Percentiles rank a stretch among this genome's conserved stretches.
Evolutionary conservation across 2,113 vertebrate species (phyloP).

Genomic region (Phaethon lepturus): DNA sequence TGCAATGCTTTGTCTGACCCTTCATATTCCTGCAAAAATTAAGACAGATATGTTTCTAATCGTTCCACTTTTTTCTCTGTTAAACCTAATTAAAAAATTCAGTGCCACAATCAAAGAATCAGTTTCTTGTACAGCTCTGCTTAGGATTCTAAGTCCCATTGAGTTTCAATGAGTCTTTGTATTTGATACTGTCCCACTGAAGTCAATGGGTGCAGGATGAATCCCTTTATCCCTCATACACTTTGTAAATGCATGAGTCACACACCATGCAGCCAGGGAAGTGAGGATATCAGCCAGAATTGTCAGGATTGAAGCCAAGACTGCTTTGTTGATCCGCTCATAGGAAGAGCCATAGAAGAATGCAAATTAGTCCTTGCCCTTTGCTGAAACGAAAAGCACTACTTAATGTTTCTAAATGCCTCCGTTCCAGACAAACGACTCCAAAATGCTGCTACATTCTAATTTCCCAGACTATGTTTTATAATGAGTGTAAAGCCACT

Average conservation of each 20-base stretch:
- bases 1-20: not conserved
- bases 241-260: slow-evolving; percentile 57
- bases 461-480: not conserved
- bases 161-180: slow-evolving; percentile 63
- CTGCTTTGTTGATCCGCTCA: not conserved
- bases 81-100: not conserved
- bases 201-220: slow-evolving; percentile 60
- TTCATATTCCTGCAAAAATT: not conserved
- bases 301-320: slow-evolving; percentile 34
- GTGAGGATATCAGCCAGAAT: slow-evolving; percentile 43
- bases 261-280: slow-evolving; percentile 37
- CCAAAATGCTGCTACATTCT: not conserved
- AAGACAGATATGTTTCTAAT: not conserved
- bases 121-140: slow-evolving; percentile 36
- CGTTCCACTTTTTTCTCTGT: not conserved
- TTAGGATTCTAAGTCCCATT: slow-evolving; percentile 29
- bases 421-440: slow-evolving; percentile 8
- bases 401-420: slow-evolving; percentile 31
- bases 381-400: slow-evolving; percentile 13
- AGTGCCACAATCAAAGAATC: slow-evolving; percentile 9
- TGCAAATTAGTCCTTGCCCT: slow-evolving; percentile 44
- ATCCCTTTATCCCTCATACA: slow-evolving; percentile 49
- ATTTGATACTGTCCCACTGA: slow-evolving; percentile 31
- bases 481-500: not conserved
- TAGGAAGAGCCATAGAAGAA: slow-evolving; percentile 48